Evolutionary conservation across 2,113 vertebrate species (phyloP).

Genomic region (Malaclemys terrapin): DNA sequence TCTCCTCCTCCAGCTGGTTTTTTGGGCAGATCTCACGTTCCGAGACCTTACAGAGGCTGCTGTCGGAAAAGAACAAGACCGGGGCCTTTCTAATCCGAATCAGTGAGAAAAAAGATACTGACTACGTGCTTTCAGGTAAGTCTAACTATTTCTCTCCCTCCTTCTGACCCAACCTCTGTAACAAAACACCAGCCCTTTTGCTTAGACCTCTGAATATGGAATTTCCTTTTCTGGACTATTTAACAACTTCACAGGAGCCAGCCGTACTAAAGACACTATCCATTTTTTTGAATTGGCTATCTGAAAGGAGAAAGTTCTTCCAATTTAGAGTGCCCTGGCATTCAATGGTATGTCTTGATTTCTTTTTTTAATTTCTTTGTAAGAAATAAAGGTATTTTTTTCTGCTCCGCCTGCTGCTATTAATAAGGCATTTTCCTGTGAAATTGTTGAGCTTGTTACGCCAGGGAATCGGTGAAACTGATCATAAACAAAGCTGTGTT

Average conservation of each 20-base stretch:
- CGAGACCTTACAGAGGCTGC: constrained; percentile 75
- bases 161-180: background rate
- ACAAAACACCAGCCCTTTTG: no score
- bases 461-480: background rate
- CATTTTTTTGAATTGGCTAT: background rate
- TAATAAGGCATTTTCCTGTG: background rate
- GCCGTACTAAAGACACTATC: background rate
- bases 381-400: background rate
- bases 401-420: background rate
- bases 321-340: background rate
- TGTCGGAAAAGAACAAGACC: constrained; percentile 50
- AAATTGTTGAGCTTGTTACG: background rate
- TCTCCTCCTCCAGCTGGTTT: constrained; percentile 80
- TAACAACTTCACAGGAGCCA: background rate
- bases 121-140: constrained; percentile 84
- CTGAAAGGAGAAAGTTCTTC: background rate
- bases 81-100: constrained; percentile 84
- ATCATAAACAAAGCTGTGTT: background rate
- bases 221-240: background rate
- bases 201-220: background rate
- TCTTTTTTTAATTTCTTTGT: background rate
- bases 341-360: background rate
- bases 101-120: constrained; percentile 78
- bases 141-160: background rate
- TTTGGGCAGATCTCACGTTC: constrained; percentile 83